These are phyloP conservation scores for Verasper variegatus DNA, from an alignment of 2,113 vertebrate species.

Conservation along the genomic window DNA sequence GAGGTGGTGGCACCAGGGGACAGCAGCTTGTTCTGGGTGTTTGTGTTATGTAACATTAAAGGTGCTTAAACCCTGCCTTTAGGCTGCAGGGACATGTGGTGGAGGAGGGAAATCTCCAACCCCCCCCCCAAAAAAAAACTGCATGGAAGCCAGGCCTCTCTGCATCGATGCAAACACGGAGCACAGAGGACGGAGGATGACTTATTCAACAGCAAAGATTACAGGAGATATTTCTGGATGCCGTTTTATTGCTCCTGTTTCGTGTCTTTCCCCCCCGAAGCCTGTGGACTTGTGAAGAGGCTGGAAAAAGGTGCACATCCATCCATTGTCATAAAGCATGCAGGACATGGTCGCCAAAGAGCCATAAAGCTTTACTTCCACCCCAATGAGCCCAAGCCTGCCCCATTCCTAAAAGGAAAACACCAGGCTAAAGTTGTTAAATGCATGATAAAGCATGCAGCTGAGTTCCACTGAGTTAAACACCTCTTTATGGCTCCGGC, in stretches of 20 bases:
- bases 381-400: slow-evolving; percentile 21
- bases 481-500: slow-evolving; percentile 35
- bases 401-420: slow-evolving; percentile 48
- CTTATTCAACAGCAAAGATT: slow-evolving; percentile 21
- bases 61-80: slow-evolving; percentile 17
- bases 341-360: slow-evolving; percentile 40
- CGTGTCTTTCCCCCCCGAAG: slow-evolving; percentile 8
- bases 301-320: slow-evolving; percentile 17
- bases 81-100: neutral
- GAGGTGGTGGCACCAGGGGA: slow-evolving; percentile 20
- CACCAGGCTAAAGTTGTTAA: slow-evolving; percentile 57
- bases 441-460: slow-evolving; percentile 57
- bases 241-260: slow-evolving; percentile 43
- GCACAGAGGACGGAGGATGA: neutral
- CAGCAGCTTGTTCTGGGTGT: slow-evolving; percentile 43
- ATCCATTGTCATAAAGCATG: slow-evolving; percentile 45
- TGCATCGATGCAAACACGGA: slow-evolving; percentile 2
- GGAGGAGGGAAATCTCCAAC: slow-evolving; percentile 6
- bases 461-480: slow-evolving; percentile 54
- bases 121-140: neutral
- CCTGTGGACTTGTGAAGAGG: slow-evolving; percentile 12
- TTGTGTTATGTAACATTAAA: slow-evolving; percentile 58
- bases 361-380: slow-evolving; percentile 59
- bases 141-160: neutral
- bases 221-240: slow-evolving; percentile 34